These are phyloP conservation scores for Eilema sororculum DNA, from an alignment of 2,888 invertebrate species.

Conservation along the genomic window DNA sequence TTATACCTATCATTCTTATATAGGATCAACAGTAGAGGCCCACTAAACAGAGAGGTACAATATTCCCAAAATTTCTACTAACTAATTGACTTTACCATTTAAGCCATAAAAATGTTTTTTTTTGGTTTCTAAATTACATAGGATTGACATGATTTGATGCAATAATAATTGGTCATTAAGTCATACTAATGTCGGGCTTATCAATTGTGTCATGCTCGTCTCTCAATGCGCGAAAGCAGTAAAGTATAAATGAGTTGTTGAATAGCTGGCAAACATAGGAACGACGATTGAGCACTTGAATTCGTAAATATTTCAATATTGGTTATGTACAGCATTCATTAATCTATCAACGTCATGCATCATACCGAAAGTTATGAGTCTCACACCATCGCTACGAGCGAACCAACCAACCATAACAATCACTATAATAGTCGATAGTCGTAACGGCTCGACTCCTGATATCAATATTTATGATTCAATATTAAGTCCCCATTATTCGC, in stretches of 20 bases:
- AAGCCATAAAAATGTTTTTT: no score
- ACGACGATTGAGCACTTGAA: background rate
- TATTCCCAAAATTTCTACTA: no score
- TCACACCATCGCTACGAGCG: constrained; percentile 1
- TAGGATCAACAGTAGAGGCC: no score
- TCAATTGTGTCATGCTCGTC: background rate
- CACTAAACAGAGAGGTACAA: no score
- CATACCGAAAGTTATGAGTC: constrained; percentile 11
- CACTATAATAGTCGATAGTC: constrained; percentile 13
- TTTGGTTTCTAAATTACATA: no score
- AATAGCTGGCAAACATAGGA: background rate
- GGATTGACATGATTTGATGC: no score
- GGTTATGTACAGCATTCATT: constrained; percentile 17
- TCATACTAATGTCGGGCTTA: no score
- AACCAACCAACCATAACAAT: constrained; percentile 21
- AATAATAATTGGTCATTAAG: no score
- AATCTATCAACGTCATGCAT: constrained; percentile 19
- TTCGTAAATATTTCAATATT: constrained; percentile 2
- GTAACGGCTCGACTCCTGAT: constrained; percentile 11
- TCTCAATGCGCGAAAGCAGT: background rate
- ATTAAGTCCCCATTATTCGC: constrained; percentile 7
- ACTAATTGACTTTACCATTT: no score
- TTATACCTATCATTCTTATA: no score
- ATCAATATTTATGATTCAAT: constrained; percentile 22
- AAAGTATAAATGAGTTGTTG: background rate